These are phyloP conservation scores for Pogonognathellus flavescens DNA, from an alignment of 1,140 invertebrate species.

Conservation along the genomic window DNA sequence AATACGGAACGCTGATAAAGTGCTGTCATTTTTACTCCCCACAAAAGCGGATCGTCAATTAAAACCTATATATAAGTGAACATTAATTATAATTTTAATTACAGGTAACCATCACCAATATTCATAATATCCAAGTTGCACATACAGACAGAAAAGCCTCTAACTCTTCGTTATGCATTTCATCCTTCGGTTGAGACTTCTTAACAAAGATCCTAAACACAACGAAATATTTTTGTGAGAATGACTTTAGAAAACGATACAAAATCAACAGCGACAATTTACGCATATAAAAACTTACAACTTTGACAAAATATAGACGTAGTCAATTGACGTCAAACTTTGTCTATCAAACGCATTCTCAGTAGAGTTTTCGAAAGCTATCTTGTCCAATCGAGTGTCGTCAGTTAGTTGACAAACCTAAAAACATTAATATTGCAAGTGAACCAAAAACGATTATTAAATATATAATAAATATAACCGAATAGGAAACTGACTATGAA, in stretches of 20 bases:
- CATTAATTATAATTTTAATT: too few species aligned
- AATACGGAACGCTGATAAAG: slow-evolving; percentile 81
- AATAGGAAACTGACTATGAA: too few species aligned
- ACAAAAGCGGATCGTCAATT: slow-evolving; percentile 69
- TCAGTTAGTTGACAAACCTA: slow-evolving; percentile 81
- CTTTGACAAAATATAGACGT: background rate
- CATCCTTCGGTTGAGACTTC: slow-evolving; percentile 82
- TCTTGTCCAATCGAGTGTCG: slow-evolving; percentile 83
- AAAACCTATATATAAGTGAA: slow-evolving; percentile 69
- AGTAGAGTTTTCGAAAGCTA: slow-evolving; percentile 73
- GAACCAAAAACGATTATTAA: background rate
- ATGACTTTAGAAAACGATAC: background rate
- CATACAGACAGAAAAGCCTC: slow-evolving; percentile 81
- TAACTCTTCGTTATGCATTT: slow-evolving; percentile 83
- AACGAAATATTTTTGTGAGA: background rate
- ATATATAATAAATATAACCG: too few species aligned
- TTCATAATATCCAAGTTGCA: slow-evolving; percentile 25
- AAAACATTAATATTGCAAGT: background rate
- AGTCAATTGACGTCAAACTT: background rate
- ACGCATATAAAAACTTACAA: slow-evolving; percentile 12
- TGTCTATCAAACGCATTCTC: background rate
- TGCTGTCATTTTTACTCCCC: slow-evolving; percentile 78
- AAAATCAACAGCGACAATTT: too few species aligned
- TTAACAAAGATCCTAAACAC: slow-evolving; percentile 69
- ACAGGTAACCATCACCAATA: too few species aligned